Conservation (phyloP, 2,113 vertebrate genomes). For the Melanotaenia duboulayi region DNA sequence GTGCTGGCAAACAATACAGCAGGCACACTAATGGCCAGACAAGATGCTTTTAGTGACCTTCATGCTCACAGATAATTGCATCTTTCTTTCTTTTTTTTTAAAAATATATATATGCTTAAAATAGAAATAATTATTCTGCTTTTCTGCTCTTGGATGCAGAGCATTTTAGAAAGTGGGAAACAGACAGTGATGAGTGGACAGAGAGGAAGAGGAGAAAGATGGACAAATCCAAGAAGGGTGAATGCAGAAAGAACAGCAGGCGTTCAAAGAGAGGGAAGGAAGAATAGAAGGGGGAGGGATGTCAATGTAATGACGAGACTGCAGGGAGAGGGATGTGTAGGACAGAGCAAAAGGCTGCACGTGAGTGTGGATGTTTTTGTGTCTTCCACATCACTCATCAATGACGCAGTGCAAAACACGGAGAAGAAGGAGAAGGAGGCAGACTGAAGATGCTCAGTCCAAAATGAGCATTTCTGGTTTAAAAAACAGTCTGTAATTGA, state of each 20-base stretch:
- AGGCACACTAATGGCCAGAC: conserved; percentile 17
- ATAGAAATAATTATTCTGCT: not conserved
- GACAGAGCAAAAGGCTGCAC: conserved; percentile 28
- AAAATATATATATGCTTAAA: not conserved
- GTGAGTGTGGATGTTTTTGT: conserved; percentile 27
- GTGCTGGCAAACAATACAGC: conserved; percentile 9
- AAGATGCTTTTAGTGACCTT: conserved; percentile 32
- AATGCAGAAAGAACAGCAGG: conserved; percentile 14
- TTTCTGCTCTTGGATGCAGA: conserved; percentile 17
- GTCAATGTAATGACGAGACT: conserved; percentile 50
- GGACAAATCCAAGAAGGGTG: conserved; percentile 11
- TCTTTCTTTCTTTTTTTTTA: not conserved
- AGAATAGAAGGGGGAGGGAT: conserved; percentile 11
- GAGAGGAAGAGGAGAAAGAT: not conserved
- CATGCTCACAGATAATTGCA: conserved; percentile 27
- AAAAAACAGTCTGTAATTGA: not conserved
- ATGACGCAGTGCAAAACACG: conserved; percentile 61
- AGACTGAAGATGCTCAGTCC: conserved; percentile 17
- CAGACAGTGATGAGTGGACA: conserved; percentile 3
- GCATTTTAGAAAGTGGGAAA: conserved; percentile 5
- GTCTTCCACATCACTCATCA: conserved; percentile 6
- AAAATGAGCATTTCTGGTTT: conserved; percentile 23
- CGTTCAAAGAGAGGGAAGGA: conserved; percentile 5
- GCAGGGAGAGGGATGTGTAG: conserved; percentile 14
- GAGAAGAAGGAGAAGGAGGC: conserved; percentile 18